Evolutionary conservation across 2,888 invertebrate genomes (phyloP).

Genomic region (Athetis lepigone): DNA sequence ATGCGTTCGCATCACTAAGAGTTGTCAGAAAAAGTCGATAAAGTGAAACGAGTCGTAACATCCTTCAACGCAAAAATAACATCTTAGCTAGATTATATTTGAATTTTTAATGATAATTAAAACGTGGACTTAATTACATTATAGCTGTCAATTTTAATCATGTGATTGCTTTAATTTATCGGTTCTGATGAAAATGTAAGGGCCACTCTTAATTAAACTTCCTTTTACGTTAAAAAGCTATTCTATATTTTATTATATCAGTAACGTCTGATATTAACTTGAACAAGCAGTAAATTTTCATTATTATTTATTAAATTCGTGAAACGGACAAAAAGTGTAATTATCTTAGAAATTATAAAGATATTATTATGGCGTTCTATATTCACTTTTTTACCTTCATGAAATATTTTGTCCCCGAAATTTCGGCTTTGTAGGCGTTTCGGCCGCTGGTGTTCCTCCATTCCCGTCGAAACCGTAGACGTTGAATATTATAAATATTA

Average conservation of each 20-base stretch:
- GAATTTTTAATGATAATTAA: constrained; percentile 29
- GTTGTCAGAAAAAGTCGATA: no score
- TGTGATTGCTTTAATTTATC: constrained; percentile 17
- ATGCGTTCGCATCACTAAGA: not conserved
- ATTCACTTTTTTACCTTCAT: no score
- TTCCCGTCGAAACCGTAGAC: no score
- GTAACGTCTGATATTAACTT: not conserved
- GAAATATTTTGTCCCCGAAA: no score
- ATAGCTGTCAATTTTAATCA: constrained; percentile 51
- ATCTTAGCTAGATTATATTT: constrained; percentile 15
- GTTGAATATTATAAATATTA: no score
- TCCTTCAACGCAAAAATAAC: constrained; percentile 19
- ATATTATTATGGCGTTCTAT: no score
- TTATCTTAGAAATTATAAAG: no score
- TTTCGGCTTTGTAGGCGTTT: no score
- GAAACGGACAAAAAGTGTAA: no score
- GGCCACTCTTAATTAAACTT: constrained; percentile 13
- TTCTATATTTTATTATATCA: not conserved
- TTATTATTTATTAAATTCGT: no score
- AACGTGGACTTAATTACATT: constrained; percentile 36
- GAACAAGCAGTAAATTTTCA: not conserved
- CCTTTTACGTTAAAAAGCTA: not conserved
- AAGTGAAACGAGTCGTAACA: no score
- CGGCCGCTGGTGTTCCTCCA: no score
- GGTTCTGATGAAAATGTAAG: constrained; percentile 7